phyloP scores from a whole-genome alignment of 2,797 vertebrate species.

The Rhodeus uyekii region DNA sequence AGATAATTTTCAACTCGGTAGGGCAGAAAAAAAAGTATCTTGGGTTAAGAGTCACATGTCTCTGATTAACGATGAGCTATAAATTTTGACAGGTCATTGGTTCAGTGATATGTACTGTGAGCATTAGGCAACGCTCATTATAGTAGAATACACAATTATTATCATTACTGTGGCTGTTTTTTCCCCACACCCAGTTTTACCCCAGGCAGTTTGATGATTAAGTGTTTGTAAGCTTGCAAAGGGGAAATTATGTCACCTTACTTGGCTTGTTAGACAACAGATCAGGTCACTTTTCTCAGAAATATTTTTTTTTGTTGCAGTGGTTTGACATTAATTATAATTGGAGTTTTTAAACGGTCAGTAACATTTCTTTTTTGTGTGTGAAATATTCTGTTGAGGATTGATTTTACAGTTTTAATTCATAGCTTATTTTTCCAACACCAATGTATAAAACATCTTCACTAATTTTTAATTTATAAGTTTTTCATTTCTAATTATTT shows the following conservation, averaged over 20 bases:
- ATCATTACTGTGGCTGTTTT: constrained; percentile 69
- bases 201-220: constrained; percentile 63
- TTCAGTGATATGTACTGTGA: constrained; percentile 67
- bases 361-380: too few relatives aligned
- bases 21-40: constrained; percentile 65
- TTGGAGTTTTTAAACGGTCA: not conserved
- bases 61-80: constrained; percentile 61
- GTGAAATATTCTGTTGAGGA: too few relatives aligned
- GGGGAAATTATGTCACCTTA: constrained; percentile 71
- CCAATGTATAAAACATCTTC: too few relatives aligned
- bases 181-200: constrained; percentile 53
- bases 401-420: too few relatives aligned
- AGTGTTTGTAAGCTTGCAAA: constrained; percentile 57
- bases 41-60: constrained; percentile 69
- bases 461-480: too few relatives aligned
- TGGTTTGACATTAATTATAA: constrained; percentile 10
- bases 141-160: constrained; percentile 74
- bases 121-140: constrained; percentile 70
- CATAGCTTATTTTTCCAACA: too few relatives aligned
- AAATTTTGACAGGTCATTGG: constrained; percentile 70
- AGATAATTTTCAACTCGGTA: constrained; percentile 54
- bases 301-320: constrained; percentile 6
- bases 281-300: constrained; percentile 53
- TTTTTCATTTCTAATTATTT: too few relatives aligned
- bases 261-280: constrained; percentile 54